These are phyloP conservation scores for Hylia prasina DNA, from an alignment of 2,113 vertebrate species.

Conservation along the genomic window DNA sequence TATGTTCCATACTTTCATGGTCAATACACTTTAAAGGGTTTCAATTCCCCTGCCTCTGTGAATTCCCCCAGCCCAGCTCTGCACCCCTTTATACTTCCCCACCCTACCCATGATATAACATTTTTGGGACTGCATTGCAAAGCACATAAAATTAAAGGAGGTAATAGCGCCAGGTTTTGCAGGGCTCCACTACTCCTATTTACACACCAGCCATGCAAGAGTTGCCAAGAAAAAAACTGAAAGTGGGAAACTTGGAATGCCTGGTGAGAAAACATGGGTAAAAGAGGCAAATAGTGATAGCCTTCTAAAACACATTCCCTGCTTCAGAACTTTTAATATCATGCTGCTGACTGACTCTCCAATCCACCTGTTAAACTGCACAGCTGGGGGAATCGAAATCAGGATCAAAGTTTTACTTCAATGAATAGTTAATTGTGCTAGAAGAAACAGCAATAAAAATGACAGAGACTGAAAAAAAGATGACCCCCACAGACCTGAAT, in stretches of 20 bases:
- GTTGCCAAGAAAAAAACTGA: background rate
- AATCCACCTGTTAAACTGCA: background rate
- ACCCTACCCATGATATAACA: background rate
- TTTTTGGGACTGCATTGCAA: background rate
- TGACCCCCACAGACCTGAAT: background rate
- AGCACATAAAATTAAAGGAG: background rate
- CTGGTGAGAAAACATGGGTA: background rate
- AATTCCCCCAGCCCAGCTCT: background rate
- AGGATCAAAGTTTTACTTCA: slow-evolving; percentile 14
- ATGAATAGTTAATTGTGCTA: background rate
- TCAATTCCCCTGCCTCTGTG: background rate
- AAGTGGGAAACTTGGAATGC: background rate
- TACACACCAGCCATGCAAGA: background rate
- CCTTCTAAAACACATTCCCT: background rate
- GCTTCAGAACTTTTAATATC: background rate
- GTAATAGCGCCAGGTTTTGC: accelerated
- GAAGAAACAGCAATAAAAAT: background rate
- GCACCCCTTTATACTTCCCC: background rate
- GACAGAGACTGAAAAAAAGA: background rate
- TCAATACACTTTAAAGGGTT: background rate
- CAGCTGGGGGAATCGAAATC: background rate
- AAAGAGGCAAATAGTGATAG: background rate
- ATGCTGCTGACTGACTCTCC: background rate
- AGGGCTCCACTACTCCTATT: background rate
- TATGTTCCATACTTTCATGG: background rate